phyloP scores from a whole-genome alignment of 2,797 vertebrate genomes.

The Megaceryle alcyon region DNA sequence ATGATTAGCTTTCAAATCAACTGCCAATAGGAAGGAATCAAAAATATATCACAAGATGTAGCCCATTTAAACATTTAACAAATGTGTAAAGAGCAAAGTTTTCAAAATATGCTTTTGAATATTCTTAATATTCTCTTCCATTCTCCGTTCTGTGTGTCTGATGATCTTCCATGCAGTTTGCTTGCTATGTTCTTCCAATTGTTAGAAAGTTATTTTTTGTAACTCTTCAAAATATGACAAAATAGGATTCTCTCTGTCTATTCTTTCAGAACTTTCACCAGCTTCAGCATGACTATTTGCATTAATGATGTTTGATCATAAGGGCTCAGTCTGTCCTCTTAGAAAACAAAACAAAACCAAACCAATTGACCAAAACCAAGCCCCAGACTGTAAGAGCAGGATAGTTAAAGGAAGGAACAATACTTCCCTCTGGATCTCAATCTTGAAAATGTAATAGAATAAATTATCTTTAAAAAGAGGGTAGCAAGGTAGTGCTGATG shows the following conservation, averaged over 20 bases:
- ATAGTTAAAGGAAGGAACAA: background rate
- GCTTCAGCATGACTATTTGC: background rate
- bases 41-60: background rate
- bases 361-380: background rate
- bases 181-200: background rate
- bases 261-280: background rate
- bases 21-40: background rate
- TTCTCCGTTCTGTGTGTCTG: background rate
- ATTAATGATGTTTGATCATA: background rate
- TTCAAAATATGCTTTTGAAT: background rate
- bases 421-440: background rate
- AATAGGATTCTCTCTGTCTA: background rate
- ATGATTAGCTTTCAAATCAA: background rate
- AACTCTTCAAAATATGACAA: background rate
- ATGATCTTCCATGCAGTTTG: background rate
- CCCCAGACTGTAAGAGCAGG: fast-evolving
- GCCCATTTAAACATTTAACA: background rate
- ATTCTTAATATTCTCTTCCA: background rate
- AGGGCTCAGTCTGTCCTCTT: background rate
- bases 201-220: background rate
- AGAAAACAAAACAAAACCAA: too few species aligned
- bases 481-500: background rate
- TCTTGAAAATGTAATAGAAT: background rate
- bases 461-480: background rate
- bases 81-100: background rate